Evolutionary conservation across 2,888 invertebrate genomes (phyloP), one percentile per base, ranked within the genome.

Genomic region (Lordiphosa andalusiaca): DNA sequence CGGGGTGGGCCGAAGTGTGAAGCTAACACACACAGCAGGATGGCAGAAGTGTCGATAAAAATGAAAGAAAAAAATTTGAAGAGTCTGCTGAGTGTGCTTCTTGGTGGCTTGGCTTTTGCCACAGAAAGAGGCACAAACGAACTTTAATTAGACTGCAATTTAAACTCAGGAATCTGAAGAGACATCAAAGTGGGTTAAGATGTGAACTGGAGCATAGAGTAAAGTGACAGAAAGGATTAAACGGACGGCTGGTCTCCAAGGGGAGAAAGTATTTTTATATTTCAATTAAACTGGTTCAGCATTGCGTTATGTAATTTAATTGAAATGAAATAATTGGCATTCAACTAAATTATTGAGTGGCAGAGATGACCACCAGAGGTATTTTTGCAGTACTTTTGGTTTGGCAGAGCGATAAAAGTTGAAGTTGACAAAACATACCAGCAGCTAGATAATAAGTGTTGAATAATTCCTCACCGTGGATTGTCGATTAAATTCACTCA

Each of bases 111-210:
- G 19, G 21, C 44, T 40, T 35, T 23, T 7, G 9, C 13, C 25
- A 36, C 12, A 37, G 35, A 50, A 41, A 23, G 44, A 44, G 46
- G 52, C 44, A 53, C 68, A 56, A 52, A 62, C 53, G 50, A 73
- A 80, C 49, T 77, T 73, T 77, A 81, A 77, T 77, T 77, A 77
- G 72, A 81, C 72, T 70, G 69, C 62, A 67, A 67, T 67, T 64
- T 62, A 40, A 62, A 54, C 62, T 49, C 54, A 21, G 39, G 44
- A 38, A 54, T 49, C 46, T 54, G 36, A 49, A 62, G 42, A 50
- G 49, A 33, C 33, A 36, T n/a, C n/a, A 55, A 63, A 42, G 40
- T 55, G 30, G 63, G 62, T 63, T 63, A 55, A 62, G 62, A 38
- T 47, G 41, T 13, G 21, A 7, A 47, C 25, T 41, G 38, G 41